Evolutionary conservation across 2,888 invertebrate genomes (phyloP), one percentile per base, ranked within the genome.

Genomic region (Acanthosoma haemorrhoidale): DNA sequence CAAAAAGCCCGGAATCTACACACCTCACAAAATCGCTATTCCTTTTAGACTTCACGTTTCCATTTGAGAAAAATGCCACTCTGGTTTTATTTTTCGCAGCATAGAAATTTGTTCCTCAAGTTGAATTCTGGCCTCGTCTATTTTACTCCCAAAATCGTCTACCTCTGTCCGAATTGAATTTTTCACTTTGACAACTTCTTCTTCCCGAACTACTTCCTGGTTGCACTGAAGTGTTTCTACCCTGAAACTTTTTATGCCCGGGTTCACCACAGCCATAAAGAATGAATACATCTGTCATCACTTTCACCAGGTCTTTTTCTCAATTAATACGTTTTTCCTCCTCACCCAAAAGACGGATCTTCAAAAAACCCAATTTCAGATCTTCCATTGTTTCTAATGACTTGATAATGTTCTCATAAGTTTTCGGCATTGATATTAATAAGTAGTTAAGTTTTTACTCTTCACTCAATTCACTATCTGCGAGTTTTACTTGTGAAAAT

Each of bases 401-500:
- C 38, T n/a, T 63, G 25, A 63, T 63, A 38, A 63, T 63, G n/a
- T 63, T 63, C 39, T 38, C 63, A 38, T 15, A 63, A 21, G 21
- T 38, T 63, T 63, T 38, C 2, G 63, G 63, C 36, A 63, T 63
- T 3, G 63, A 63, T 38, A 63, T 6, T 25, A 63, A 38, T 63
- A 63, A 21, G 39, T 63, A 63, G 25, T 38, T 63, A 63, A 39
- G 18, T 39, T 38, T 63, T 38, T 63, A 38, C 29, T 25, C 63
- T 29, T 25, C 41, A 63, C 25, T 25, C 39, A 38, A 41, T 29
- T 63, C 63, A 29, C 25, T 63, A n/a, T 29, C 39, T 1, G 63
- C 63, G 29, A 21, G 39, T 21, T 63, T 63, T 25, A 63, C 39
- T 63, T 63, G 63, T 63, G 39, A 63, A 63, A 63, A 63, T 13